Evolutionary conservation across 2,888 invertebrate species (phyloP), one percentile per base, ranked within the genome.

Genomic region (Smittia aterrima): DNA sequence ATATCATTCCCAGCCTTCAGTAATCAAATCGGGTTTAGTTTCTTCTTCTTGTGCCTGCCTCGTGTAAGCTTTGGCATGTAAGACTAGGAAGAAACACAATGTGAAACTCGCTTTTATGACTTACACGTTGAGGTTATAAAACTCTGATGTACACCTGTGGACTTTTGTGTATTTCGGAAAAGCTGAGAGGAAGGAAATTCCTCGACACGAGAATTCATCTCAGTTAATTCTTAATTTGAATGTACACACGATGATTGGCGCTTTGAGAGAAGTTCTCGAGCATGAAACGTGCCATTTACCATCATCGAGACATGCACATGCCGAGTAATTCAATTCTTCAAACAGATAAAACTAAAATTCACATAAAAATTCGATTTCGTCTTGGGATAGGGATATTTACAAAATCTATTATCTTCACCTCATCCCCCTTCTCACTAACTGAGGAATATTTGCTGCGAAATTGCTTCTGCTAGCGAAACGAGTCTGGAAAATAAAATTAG

Each of bases 111-210:
- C 32, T 72, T 72, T 72, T 72, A 72, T 72, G 72, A 72, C 72
- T 72, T 72, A 72, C 72, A 72, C 40, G 72, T 72, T 62, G 62
- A 58, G 72, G 72, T 72, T 72, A 40, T 72, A 72, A 72, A 72
- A 72, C 58, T 62, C 66, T 38, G 40, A 7, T 27, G 40, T 71
- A 54, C 72, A 72, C 72, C 72, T 72, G 72, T 72, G 62, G 62
- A 72, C 70, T 58, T 58, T n/a, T 58, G 58, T 58, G 58, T 32
- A 32, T 6, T 32, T 32, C 32, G 32, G 32, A 32, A 32, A 9
- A 32, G 32, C 32, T n/a, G 32, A 32, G 32, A 32, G 32, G 32
- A 9, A 32, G 32, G 32, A 32, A 32, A n/a, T n/a, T n/a, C n/a
- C 32, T 32, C 32, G 32, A 32, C 32, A 32, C 32, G 32, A 32